phyloP scores from a whole-genome alignment of 2,888 invertebrate species.

The Oligia latruncula region DNA sequence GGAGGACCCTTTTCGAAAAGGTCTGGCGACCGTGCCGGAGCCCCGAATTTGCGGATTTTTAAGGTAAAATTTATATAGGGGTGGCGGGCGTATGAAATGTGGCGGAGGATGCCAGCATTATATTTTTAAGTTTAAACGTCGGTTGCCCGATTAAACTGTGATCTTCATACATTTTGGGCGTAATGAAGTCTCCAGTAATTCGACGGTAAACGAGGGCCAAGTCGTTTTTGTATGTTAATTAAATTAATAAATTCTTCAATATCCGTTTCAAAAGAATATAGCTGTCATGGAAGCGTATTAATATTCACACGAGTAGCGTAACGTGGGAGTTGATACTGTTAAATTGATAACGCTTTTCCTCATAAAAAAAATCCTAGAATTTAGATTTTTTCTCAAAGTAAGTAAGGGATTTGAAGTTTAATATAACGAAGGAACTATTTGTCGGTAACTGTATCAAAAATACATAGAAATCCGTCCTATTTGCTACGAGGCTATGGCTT shows the following conservation, averaged over 20 bases:
- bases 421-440: conserved; percentile 4
- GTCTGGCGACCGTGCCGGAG: conserved; percentile 86
- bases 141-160: conserved; percentile 52
- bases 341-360: conserved; percentile 6
- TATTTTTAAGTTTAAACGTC: conserved; percentile 67
- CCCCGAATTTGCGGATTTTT: conserved; percentile 90
- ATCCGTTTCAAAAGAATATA: conserved; percentile 6
- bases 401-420: conserved; percentile 2
- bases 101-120: conserved; percentile 65
- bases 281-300: conserved; percentile 1
- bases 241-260: conserved; percentile 50
- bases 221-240: conserved; percentile 52
- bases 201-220: conserved; percentile 31
- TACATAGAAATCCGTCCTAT: conserved; percentile 22
- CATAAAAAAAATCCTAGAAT: not conserved
- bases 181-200: conserved; percentile 55
- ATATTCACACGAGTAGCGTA: not conserved
- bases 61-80: conserved; percentile 90
- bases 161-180: conserved; percentile 52
- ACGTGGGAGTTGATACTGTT: not conserved
- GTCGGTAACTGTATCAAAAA: conserved; percentile 17
- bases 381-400: not conserved
- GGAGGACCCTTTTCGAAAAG: conserved; percentile 86
- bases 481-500: conserved; percentile 15
- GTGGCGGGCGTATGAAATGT: conserved; percentile 71